Percentiles rank a stretch among this genome's conserved stretches.
Evolutionary conservation across 2,888 invertebrate genomes (phyloP).

Genomic region (Drosophila vallismaia): DNA sequence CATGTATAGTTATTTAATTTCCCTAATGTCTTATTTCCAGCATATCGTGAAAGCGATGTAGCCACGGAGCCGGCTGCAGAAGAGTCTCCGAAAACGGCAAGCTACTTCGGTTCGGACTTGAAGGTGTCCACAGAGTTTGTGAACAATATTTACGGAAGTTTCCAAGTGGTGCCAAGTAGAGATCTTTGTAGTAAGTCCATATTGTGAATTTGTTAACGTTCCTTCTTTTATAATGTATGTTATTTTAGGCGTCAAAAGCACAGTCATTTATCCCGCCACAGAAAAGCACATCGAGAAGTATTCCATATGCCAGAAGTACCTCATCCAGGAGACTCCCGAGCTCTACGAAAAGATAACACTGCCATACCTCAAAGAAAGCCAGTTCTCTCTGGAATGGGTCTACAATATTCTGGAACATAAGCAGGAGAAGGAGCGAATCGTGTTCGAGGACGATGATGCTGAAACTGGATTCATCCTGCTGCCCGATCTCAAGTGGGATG

Average conservation of each 20-base stretch:
- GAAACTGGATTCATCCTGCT: conserved; percentile 93
- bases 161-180: conserved; percentile 88
- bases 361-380: conserved; percentile 89
- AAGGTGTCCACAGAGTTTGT: conserved; percentile 87
- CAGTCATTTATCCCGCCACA: conserved; percentile 96
- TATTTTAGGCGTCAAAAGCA: conserved; percentile 91
- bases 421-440: conserved; percentile 93
- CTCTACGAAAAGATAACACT: conserved; percentile 91
- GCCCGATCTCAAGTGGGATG: conserved; percentile 99
- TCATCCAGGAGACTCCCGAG: conserved; percentile 93
- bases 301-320: conserved; percentile 88
- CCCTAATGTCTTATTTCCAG: conserved; percentile 12
- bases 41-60: conserved; percentile 86
- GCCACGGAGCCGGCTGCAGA: conserved; percentile 50
- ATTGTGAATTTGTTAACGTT: rapidly evolving
- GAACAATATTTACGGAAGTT: conserved; percentile 94
- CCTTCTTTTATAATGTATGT: neutral
- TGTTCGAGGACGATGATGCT: conserved; percentile 90
- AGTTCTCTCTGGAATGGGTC: conserved; percentile 96
- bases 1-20: neutral
- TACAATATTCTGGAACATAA: conserved; percentile 97
- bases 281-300: conserved; percentile 96
- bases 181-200: conserved; percentile 86
- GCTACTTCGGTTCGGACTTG: conserved; percentile 87
- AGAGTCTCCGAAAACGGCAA: conserved; percentile 40